A percentile compares a stretch with the other conserved stretches of the same genome.
phyloP scores from a whole-genome alignment of 2,113 vertebrate species.

The Bambusicola thoracicus region DNA sequence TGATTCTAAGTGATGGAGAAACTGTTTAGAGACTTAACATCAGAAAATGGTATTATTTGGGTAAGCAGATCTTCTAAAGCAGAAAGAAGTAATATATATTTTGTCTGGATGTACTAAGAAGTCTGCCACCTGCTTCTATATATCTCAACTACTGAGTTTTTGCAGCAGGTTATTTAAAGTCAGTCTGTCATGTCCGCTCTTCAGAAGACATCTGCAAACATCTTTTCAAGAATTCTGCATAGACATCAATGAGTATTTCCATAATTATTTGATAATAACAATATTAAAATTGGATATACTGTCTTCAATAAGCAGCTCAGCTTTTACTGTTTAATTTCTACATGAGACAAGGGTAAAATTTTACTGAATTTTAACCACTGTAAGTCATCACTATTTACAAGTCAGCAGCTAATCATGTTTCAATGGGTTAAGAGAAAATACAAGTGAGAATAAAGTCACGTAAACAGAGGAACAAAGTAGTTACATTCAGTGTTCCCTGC shows the following conservation, averaged over 20 bases:
- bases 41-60: neutral
- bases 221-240: neutral
- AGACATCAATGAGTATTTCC: neutral
- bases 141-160: constrained; percentile 18
- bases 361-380: neutral
- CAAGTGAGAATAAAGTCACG: neutral
- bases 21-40: neutral
- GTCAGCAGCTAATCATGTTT: neutral
- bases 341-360: neutral
- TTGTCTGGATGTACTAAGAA: neutral
- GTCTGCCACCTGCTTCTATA: neutral
- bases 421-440: neutral
- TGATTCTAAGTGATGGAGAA: neutral
- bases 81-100: neutral
- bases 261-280: neutral
- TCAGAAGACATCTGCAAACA: neutral
- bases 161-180: constrained; percentile 1
- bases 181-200: neutral
- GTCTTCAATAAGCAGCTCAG: neutral
- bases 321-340: neutral
- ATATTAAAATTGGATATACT: neutral
- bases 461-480: neutral
- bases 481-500: neutral
- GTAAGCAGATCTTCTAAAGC: neutral
- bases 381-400: neutral